Evolutionary conservation across 2,113 vertebrate species (phyloP).

Genomic region (Lanius ludovicianus): DNA sequence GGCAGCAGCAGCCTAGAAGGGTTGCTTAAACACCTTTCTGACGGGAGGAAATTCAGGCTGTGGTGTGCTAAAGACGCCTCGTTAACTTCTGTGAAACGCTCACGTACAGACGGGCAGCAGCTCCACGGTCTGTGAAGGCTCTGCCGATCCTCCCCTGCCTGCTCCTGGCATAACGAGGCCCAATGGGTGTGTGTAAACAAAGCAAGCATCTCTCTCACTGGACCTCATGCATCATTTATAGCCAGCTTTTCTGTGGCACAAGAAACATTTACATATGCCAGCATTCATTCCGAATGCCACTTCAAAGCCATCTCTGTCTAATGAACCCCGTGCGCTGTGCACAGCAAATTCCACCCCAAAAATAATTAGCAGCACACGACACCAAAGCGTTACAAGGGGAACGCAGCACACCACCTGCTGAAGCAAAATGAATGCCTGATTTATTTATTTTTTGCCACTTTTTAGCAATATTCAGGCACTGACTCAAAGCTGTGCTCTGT

Average conservation of each 20-base stretch:
- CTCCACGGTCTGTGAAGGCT: background rate
- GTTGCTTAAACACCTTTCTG: background rate
- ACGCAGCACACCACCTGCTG: slow-evolving; percentile 53
- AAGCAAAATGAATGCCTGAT: slow-evolving; percentile 62
- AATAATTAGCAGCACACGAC: slow-evolving; percentile 57
- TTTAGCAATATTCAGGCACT: slow-evolving; percentile 6
- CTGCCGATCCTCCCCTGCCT: background rate
- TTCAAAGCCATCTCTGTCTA: slow-evolving; percentile 63
- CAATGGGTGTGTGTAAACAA: slow-evolving; percentile 42
- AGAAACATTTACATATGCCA: slow-evolving; percentile 47
- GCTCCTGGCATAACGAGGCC: background rate
- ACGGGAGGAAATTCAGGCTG: background rate
- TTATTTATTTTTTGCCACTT: slow-evolving; percentile 27
- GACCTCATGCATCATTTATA: slow-evolving; percentile 64
- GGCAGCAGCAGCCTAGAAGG: background rate
- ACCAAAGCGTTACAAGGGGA: slow-evolving; percentile 35
- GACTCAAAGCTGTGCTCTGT: slow-evolving; percentile 32
- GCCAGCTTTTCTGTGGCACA: slow-evolving; percentile 38
- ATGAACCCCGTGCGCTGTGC: slow-evolving; percentile 18
- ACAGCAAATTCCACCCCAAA: slow-evolving; percentile 47
- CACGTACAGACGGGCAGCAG: background rate
- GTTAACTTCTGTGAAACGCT: background rate
- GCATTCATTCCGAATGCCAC: slow-evolving; percentile 55
- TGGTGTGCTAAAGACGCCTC: fast-evolving
- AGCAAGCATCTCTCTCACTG: background rate